Evolutionary conservation across 1,140 invertebrate species (phyloP).

Genomic region (Sipha flava): DNA sequence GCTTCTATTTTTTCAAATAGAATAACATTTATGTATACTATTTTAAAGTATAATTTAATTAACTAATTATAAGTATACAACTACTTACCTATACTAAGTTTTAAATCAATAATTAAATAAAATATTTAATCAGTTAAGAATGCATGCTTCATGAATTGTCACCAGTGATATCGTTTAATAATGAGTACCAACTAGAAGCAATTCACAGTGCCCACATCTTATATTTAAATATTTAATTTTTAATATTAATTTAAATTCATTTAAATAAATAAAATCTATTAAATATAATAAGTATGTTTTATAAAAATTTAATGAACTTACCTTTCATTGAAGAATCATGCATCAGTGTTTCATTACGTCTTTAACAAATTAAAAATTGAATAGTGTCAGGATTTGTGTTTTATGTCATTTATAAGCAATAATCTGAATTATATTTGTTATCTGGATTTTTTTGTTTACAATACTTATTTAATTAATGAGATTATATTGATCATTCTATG

Average conservation of each 20-base stretch:
- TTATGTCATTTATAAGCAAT: neutral
- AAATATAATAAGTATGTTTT: neutral
- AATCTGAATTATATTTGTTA: neutral
- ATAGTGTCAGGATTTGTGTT: neutral
- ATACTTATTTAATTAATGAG: neutral
- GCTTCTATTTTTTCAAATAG: no score
- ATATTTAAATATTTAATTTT: neutral
- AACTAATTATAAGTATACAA: no score
- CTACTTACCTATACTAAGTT: no score
- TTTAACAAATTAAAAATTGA: neutral
- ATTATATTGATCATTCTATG: constrained; percentile 9
- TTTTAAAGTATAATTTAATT: no score
- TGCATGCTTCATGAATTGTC: constrained; percentile 23
- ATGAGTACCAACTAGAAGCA: constrained; percentile 11
- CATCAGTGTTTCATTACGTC: no score
- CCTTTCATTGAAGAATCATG: neutral
- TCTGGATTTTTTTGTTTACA: neutral
- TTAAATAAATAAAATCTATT: neutral
- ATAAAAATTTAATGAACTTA: no score
- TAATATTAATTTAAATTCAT: neutral
- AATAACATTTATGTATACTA: no score
- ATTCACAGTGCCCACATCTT: constrained; percentile 2
- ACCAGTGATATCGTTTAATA: constrained; percentile 18
- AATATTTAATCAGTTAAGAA: neutral
- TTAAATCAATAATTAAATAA: neutral